Conservation (phyloP, 2,113 vertebrate genomes). For the Echinops telfairi region DNA sequence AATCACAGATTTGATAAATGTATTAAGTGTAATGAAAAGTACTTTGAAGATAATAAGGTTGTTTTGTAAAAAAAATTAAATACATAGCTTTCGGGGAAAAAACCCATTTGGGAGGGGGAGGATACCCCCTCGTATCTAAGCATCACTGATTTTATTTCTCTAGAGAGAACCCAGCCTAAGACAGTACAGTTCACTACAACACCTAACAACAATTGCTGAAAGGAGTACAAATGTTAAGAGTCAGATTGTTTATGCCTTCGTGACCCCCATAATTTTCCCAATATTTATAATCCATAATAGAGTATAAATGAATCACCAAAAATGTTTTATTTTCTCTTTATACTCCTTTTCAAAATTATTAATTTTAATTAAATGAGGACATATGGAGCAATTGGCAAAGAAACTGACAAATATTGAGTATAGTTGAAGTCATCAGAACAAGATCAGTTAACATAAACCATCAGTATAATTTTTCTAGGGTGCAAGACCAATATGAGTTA, state of each 20-base stretch:
- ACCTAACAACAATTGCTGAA: background rate
- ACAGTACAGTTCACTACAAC: too few species aligned
- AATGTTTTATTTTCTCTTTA: conserved; percentile 79
- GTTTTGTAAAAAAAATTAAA: too few species aligned
- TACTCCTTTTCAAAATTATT: conserved; percentile 37
- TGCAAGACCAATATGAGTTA: conserved; percentile 57
- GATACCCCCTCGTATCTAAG: too few species aligned
- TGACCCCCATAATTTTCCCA: background rate
- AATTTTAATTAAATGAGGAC: background rate
- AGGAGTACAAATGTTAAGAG: background rate
- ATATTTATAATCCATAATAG: background rate
- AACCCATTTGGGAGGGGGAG: too few species aligned
- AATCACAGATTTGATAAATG: too few species aligned
- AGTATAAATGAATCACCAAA: conserved; percentile 57
- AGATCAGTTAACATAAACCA: conserved; percentile 40
- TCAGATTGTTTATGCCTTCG: rapidly evolving
- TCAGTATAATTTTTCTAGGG: conserved; percentile 11
- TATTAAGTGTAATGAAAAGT: too few species aligned
- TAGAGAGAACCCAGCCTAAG: too few species aligned
- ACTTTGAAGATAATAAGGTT: too few species aligned
- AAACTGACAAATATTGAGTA: conserved; percentile 68
- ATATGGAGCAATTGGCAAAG: background rate
- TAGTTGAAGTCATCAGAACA: conserved; percentile 49
- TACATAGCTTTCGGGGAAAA: too few species aligned
- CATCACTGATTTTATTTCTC: too few species aligned